These are phyloP conservation scores for Drosophila repletoides DNA, from an alignment of 1,140 invertebrate genomes.

Conservation along the genomic window DNA sequence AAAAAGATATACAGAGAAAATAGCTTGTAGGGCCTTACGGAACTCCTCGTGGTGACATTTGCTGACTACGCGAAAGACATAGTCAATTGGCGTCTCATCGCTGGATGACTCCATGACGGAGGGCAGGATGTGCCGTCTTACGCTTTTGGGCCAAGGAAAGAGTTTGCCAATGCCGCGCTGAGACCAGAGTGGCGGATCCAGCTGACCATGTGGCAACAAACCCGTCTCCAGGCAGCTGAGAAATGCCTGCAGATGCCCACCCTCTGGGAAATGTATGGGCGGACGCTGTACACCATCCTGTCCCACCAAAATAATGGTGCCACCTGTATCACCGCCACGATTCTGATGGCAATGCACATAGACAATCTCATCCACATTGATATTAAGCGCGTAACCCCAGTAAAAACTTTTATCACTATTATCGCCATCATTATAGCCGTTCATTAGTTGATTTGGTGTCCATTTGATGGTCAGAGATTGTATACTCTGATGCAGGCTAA, in stretches of 20 bases:
- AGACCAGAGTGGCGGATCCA: slow-evolving; percentile 97
- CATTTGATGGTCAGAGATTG: slow-evolving; percentile 89
- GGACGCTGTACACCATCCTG: slow-evolving; percentile 96
- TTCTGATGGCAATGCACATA: slow-evolving; percentile 98
- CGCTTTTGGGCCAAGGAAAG: slow-evolving; percentile 87
- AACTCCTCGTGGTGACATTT: slow-evolving; percentile 90
- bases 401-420: slow-evolving; percentile 89
- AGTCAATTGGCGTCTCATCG: slow-evolving; percentile 89
- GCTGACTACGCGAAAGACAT: slow-evolving; percentile 94
- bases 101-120: slow-evolving; percentile 85
- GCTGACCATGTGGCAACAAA: slow-evolving; percentile 92
- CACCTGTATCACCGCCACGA: slow-evolving; percentile 87
- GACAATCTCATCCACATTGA: slow-evolving; percentile 93
- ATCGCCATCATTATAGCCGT: slow-evolving; percentile 89
- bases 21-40: slow-evolving; percentile 84
- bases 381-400: slow-evolving; percentile 96
- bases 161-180: slow-evolving; percentile 91
- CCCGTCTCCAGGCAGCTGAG: slow-evolving; percentile 95
- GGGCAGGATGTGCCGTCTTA: slow-evolving; percentile 85
- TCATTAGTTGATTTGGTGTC: slow-evolving; percentile 97
- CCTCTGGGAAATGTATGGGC: slow-evolving; percentile 96
- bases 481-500: slow-evolving; percentile 93
- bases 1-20: not conserved
- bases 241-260: slow-evolving; percentile 94
- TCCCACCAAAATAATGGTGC: slow-evolving; percentile 95